phyloP scores from a whole-genome alignment of 23 tunicate genomes.

The Diplosoma virens region DNA sequence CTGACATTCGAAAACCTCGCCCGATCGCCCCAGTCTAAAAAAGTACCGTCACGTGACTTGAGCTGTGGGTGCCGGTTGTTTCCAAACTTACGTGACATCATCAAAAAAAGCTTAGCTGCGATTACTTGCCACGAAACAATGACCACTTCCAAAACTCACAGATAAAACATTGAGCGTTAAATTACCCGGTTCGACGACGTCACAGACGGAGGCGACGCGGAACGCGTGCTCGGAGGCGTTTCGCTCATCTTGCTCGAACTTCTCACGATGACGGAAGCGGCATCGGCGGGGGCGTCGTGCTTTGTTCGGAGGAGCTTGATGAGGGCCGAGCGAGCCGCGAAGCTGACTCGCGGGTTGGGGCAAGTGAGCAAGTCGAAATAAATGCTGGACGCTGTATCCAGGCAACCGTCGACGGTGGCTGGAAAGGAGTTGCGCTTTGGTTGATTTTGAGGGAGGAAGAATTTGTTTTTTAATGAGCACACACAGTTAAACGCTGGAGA shows the following conservation, averaged over 20 bases:
- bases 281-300: neutral
- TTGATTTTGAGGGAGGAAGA: no score
- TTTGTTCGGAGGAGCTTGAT: conserved; percentile 39
- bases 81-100: neutral
- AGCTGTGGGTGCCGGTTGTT: neutral
- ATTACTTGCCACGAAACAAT: neutral
- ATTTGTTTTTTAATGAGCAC: no score
- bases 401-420: conserved; percentile 46
- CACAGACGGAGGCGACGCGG: conserved; percentile 69
- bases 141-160: neutral
- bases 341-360: conserved; percentile 56
- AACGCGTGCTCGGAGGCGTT: conserved; percentile 88
- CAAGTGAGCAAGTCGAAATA: conserved; percentile 63
- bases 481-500: no score
- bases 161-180: neutral
- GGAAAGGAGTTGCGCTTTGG: no score
- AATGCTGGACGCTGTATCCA: conserved; percentile 40
- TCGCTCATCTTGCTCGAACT: conserved; percentile 68
- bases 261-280: conserved; percentile 6
- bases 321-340: conserved; percentile 77
- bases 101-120: neutral
- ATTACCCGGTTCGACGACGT: conserved; percentile 11
- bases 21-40: neutral
- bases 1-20: conserved; percentile 4
- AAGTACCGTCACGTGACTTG: no score